Base-by-base conservation (phyloP, 2,888 invertebrate genomes). In the Perizoma flavofasciatum region DNA sequence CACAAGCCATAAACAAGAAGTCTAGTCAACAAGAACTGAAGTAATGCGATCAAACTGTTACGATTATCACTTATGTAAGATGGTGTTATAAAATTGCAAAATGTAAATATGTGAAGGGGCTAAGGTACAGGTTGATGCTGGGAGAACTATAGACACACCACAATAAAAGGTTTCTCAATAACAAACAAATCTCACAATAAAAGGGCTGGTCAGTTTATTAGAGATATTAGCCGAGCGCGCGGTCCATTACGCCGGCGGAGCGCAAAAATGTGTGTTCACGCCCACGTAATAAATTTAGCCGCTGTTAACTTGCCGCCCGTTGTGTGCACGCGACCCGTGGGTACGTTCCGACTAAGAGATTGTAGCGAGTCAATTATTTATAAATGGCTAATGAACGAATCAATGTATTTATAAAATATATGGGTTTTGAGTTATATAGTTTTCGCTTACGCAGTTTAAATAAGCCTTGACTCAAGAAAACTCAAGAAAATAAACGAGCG, bases 231-330 rank as follows among this genome's bases (percentile, higher is more conserved):
- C 55, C 63, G 66, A 55, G 62, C 63, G 66, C 61, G 52, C 64
- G 65, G 61, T 65, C 73, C 74, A 75, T 76, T 81, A 80, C 72
- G 64, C 70, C 66, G 67, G 72, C 70, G 69, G 60, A 73, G 79
- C 73, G 73, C 75, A 77, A 78, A 79, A 82, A 80, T 79, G 67
- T 60, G 77, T 71, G 74, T 78, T 81, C 85, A 85, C 86, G 86
- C 86, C 88, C 86, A 81, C 74, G 67, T 82, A 82, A 88, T 88
- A 88, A 87, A 88, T 87, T 86, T 83, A 83, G 78, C 73, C 74
- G 73, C 76, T 76, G 78, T 78, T 81, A 82, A 81, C 82, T 73
- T 73, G 71, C 72, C 75, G 70, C 73, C 71, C 71, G 74, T 66
- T 63, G 60, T 63, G 70, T 60, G 68, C 74, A 73, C 71, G 73